Evolutionary conservation across 2,797 vertebrate genomes (phyloP).

Genomic region (Poecile montanus): DNA sequence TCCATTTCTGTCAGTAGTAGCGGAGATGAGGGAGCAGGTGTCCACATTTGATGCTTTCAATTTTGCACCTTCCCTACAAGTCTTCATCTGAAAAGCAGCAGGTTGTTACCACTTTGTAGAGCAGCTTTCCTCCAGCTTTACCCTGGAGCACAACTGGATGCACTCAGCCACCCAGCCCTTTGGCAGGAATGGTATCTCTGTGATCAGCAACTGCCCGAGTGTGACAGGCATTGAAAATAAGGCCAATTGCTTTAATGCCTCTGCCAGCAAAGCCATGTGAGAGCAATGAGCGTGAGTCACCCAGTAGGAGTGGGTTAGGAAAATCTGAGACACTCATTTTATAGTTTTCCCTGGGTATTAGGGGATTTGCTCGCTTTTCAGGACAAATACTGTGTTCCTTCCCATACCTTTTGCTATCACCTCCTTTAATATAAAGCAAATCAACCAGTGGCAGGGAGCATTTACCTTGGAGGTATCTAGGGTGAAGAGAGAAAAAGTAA

Average conservation of each 20-base stretch:
- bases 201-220: not conserved
- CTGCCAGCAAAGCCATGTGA: not conserved
- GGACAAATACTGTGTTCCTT: not conserved
- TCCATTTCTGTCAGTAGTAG: not conserved
- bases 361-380: not conserved
- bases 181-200: not conserved
- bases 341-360: not conserved
- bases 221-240: not conserved
- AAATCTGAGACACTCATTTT: not conserved
- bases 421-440: not conserved
- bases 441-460: not conserved
- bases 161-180: not conserved
- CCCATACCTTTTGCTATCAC: not conserved
- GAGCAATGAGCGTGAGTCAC: conserved; percentile 18
- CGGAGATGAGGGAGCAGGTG: not conserved
- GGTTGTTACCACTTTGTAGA: not conserved
- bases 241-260: not conserved
- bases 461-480: not conserved
- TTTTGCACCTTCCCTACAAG: not conserved
- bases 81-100: not conserved
- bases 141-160: not conserved
- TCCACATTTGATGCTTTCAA: not conserved
- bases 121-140: not conserved
- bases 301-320: not conserved
- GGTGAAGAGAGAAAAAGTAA: conserved; percentile 54